A percentile compares a stretch with the other conserved stretches of the same genome.
Evolutionary conservation across 2,797 vertebrate species (phyloP).

Genomic region (Selene dorsalis): DNA sequence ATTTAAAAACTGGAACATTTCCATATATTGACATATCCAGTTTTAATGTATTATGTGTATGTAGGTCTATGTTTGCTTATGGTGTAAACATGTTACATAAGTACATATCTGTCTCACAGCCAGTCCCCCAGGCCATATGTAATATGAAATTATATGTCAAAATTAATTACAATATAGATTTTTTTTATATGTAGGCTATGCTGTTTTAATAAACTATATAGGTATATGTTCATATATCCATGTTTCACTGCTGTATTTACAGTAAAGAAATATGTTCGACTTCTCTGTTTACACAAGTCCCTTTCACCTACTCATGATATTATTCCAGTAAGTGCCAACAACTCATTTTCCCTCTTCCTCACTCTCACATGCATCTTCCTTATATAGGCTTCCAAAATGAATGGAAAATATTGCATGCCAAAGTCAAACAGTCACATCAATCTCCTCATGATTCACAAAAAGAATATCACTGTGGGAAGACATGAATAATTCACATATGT

Average conservation of each 20-base stretch:
- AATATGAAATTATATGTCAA: too few species aligned
- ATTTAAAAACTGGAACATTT: too few species aligned
- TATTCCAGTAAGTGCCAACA: constrained; percentile 23
- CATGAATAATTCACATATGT: constrained; percentile 50
- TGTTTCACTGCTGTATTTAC: background rate
- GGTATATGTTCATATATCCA: too few species aligned
- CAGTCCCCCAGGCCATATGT: too few species aligned
- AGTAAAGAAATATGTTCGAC: constrained; percentile 10
- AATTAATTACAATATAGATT: too few species aligned
- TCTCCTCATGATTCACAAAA: constrained; percentile 13
- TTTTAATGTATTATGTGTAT: too few species aligned
- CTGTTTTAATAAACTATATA: too few species aligned
- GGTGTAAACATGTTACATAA: too few species aligned
- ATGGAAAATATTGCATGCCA: background rate
- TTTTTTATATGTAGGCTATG: too few species aligned
- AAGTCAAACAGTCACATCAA: constrained; percentile 27
- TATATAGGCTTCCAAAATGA: background rate
- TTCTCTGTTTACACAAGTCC: constrained; percentile 38
- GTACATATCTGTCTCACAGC: too few species aligned
- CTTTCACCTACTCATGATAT: constrained; percentile 23
- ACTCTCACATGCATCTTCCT: background rate
- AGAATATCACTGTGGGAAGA: background rate
- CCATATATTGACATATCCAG: too few species aligned
- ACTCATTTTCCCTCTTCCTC: background rate
- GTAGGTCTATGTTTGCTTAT: too few species aligned